Base-by-base conservation (phyloP, 2,797 vertebrate species). In the Heterohyrax brucei region DNA sequence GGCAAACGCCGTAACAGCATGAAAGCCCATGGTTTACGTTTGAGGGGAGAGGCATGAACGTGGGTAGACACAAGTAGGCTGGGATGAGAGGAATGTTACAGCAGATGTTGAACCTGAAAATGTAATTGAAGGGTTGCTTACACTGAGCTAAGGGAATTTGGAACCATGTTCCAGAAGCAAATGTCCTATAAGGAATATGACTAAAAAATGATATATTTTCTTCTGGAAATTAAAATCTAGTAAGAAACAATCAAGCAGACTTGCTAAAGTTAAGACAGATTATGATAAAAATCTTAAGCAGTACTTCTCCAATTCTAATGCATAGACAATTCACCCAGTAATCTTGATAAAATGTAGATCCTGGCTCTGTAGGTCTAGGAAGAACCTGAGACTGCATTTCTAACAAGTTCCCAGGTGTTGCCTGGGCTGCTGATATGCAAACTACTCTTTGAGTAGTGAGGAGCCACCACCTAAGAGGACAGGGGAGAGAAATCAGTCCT, bases 141-240 rank as follows among this genome's bases (percentile, higher is more conserved):
- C n/a, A 61, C 13, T 2, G 24, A 89, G 5, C 10, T 73, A 10
- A 68, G 21, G 21, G n/a, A 68, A 3, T 39, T n/a, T 39, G 59
- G 10, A 75, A 61, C 30, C 53, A 26, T 53, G 68, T 62, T 16
- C 18, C 10, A 86, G 33, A 79, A 64, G 61, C 30, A 76, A 48
- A 75, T 86, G 66, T 44, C 8, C 44, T 78, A 1, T 9, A 72
- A 72, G 30, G 22, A 84, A 85, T 30, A 48, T 13, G 50, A 78
- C 33, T 48, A 28, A 90, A 21, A 87, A 84, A 79, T 12, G 12
- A 59, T 26, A 1, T 3, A 14, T 70, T 50, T 95, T 30, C 10
- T 56, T 94, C 46, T n/a, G 2, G 56, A 87, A 91, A 80, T 84
- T 48, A 86, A 50, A 84, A 75, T 39, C 33, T 73, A 39, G 70